Conservation (phyloP, 2,113 vertebrate genomes). For the Microcebus jonahi region DNA sequence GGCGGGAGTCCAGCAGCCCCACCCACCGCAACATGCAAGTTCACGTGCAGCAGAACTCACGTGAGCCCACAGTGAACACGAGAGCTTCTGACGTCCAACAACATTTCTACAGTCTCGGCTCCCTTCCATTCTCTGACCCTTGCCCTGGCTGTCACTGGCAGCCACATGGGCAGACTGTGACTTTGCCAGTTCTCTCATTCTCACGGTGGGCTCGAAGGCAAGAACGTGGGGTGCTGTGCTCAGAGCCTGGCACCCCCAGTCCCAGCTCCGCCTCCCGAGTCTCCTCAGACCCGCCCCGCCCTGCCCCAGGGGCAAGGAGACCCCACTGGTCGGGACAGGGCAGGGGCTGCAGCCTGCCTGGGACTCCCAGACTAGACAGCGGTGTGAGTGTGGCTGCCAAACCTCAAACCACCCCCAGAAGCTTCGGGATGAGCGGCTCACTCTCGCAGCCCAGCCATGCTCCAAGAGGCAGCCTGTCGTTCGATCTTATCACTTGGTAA, state of each 20-base stretch:
- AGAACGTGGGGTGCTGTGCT: neutral
- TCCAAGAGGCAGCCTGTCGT: neutral
- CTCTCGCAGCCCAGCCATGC: neutral
- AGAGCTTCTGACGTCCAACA: neutral
- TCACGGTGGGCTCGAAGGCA: neutral
- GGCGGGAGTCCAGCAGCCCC: no score
- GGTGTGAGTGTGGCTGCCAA: fast-evolving
- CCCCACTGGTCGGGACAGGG: neutral
- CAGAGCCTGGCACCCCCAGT: neutral
- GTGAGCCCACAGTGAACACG: neutral
- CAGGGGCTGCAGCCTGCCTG: neutral
- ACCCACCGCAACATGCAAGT: no score
- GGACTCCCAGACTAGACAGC: neutral
- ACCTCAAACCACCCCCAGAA: neutral
- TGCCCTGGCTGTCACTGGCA: neutral
- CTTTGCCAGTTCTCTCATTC: neutral
- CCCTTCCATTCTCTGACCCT: neutral
- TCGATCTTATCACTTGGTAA: neutral
- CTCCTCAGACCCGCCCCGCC: neutral
- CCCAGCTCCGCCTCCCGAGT: neutral
- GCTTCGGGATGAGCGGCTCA: neutral
- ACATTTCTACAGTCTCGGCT: neutral
- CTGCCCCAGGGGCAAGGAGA: neutral
- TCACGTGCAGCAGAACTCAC: neutral
- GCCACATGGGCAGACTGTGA: neutral